Evolutionary conservation across 2,113 vertebrate genomes (phyloP).

Genomic region (Gymnarchus niloticus): DNA sequence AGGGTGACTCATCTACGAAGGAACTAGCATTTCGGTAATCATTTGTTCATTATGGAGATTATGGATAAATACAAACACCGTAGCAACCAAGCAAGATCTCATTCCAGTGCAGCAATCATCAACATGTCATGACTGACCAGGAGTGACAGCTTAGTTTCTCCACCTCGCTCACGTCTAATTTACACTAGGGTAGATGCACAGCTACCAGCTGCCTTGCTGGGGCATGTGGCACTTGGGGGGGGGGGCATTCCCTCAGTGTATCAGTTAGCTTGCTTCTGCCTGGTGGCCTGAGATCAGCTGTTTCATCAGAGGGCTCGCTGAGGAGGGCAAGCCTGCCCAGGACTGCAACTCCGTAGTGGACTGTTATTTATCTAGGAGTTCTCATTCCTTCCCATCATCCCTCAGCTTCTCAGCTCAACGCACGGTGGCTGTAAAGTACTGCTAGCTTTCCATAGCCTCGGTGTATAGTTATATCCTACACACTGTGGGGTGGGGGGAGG

Average conservation of each 20-base stretch:
- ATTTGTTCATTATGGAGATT: not conserved
- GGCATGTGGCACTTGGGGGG: not conserved
- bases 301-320: constrained; percentile 54
- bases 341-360: not conserved
- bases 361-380: not conserved
- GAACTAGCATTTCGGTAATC: not conserved
- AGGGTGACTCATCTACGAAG: not conserved
- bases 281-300: constrained; percentile 31
- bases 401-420: not conserved
- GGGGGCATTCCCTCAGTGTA: constrained; percentile 57
- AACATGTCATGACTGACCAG: not conserved
- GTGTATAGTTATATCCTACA: no score
- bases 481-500: no score
- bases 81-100: not conserved
- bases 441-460: not conserved
- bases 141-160: not conserved
- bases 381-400: not conserved
- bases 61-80: not conserved
- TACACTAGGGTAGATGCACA: not conserved
- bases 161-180: not conserved
- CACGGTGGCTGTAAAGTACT: not conserved
- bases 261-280: constrained; percentile 57
- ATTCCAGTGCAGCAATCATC: not conserved
- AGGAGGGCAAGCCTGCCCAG: constrained; percentile 47
- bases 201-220: not conserved